A percentile compares a stretch with the other conserved stretches of the same genome.
phyloP scores from a whole-genome alignment of 1,140 invertebrate species.

The Zaprionus ornatus region DNA sequence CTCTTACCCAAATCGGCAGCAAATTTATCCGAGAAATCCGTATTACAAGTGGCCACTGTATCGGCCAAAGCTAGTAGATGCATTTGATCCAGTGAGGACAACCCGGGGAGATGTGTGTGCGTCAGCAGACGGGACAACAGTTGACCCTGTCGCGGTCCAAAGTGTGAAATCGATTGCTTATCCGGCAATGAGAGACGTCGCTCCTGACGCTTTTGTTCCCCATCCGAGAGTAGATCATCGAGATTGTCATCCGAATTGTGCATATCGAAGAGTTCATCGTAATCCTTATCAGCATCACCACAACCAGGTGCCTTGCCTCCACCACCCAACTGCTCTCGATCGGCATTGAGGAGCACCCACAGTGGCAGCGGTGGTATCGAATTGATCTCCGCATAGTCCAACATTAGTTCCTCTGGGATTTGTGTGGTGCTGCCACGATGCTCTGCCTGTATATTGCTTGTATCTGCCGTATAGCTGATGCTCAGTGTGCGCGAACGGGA shows the following conservation, averaged over 20 bases:
- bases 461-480: slow-evolving; percentile 91
- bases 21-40: slow-evolving; percentile 93
- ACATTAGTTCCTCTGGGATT: slow-evolving; percentile 92
- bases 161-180: slow-evolving; percentile 90
- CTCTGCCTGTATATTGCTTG: slow-evolving; percentile 86
- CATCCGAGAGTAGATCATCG: slow-evolving; percentile 91
- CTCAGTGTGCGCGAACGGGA: slow-evolving; percentile 94
- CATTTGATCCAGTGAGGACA: slow-evolving; percentile 99
- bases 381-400: slow-evolving; percentile 98
- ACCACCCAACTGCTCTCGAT: slow-evolving; percentile 89
- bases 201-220: slow-evolving; percentile 87
- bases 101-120: slow-evolving; percentile 97
- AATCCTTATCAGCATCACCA: slow-evolving; percentile 88
- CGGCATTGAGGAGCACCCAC: slow-evolving; percentile 97
- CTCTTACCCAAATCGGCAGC: slow-evolving; percentile 90
- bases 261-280: slow-evolving; percentile 93
- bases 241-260: slow-evolving; percentile 92
- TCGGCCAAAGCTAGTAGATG: slow-evolving; percentile 98
- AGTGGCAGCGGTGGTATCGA: slow-evolving; percentile 98
- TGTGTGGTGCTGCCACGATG: slow-evolving; percentile 86
- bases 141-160: slow-evolving; percentile 91
- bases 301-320: slow-evolving; percentile 83
- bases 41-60: slow-evolving; percentile 97
- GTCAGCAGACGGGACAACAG: slow-evolving; percentile 94
- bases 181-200: slow-evolving; percentile 88